phyloP scores from a whole-genome alignment of 2,113 vertebrate species.

The Theristicus caerulescens region DNA sequence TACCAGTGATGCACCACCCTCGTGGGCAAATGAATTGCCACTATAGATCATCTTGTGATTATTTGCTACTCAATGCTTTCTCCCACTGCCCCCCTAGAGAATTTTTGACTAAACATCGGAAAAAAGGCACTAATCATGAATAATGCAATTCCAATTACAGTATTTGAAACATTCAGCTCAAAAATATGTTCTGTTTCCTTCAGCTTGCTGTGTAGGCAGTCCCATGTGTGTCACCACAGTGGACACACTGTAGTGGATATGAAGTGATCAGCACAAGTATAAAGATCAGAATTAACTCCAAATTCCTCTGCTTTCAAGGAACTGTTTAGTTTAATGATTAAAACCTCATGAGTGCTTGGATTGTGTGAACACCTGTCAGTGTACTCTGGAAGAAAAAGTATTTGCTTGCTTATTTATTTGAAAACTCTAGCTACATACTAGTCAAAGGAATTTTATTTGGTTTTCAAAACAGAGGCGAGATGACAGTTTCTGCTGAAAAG shows the following conservation, averaged over 20 bases:
- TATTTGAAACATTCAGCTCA: not conserved
- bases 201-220: not conserved
- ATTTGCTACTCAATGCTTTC: not conserved
- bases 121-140: not conserved
- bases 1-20: not conserved
- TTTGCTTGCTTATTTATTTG: constrained; percentile 34
- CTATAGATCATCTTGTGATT: not conserved
- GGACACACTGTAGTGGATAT: not conserved
- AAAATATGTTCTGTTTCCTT: not conserved
- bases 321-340: constrained; percentile 55
- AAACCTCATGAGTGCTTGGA: not conserved
- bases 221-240: not conserved
- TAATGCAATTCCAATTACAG: not conserved
- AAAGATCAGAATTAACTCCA: constrained; percentile 1
- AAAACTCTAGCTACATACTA: not conserved
- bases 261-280: not conserved
- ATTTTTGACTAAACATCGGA: not conserved
- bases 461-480: not conserved
- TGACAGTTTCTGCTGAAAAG: not conserved
- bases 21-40: not conserved
- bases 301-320: constrained; percentile 51
- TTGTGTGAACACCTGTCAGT: constrained; percentile 40
- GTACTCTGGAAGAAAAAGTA: not conserved
- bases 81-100: not conserved
- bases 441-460: not conserved